These are phyloP conservation scores for Lasiommata megera DNA, from an alignment of 2,888 invertebrate species.

Conservation along the genomic window DNA sequence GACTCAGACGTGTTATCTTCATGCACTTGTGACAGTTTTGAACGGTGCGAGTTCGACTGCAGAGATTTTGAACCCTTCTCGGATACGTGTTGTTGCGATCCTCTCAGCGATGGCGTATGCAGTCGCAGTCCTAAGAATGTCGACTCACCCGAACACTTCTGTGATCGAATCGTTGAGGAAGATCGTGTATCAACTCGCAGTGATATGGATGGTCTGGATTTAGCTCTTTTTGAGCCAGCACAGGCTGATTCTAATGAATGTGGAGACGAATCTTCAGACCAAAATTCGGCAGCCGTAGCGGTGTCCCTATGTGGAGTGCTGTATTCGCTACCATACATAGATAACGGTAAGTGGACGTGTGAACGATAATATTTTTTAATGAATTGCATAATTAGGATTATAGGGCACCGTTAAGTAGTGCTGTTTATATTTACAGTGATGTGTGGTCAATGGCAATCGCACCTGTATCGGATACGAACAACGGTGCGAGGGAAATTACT, in stretches of 20 bases:
- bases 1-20: constrained; percentile 79
- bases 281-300: constrained; percentile 45
- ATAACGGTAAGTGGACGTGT: constrained; percentile 64
- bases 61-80: constrained; percentile 82
- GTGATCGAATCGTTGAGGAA: constrained; percentile 61
- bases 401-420: constrained; percentile 44
- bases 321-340: constrained; percentile 57
- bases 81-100: constrained; percentile 82
- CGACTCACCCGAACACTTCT: constrained; percentile 72
- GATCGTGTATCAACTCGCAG: constrained; percentile 71
- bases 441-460: constrained; percentile 53
- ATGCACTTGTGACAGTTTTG: constrained; percentile 79
- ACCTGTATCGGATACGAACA: constrained; percentile 75
- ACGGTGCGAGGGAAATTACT: constrained; percentile 72
- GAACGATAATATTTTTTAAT: neutral
- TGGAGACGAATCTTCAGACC: constrained; percentile 40
- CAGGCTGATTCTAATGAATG: constrained; percentile 55
- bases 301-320: constrained; percentile 67
- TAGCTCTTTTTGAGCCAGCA: constrained; percentile 84
- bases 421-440: constrained; percentile 28
- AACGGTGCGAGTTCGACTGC: constrained; percentile 80
- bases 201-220: constrained; percentile 85
- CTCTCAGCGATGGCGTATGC: constrained; percentile 72
- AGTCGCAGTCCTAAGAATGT: constrained; percentile 76
- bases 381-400: constrained; percentile 42